A percentile compares a stretch with the other conserved stretches of the same genome.
These are phyloP conservation scores for Xanthorhoe spadicearia DNA, from an alignment of 2,888 invertebrate genomes.

Conservation along the genomic window DNA sequence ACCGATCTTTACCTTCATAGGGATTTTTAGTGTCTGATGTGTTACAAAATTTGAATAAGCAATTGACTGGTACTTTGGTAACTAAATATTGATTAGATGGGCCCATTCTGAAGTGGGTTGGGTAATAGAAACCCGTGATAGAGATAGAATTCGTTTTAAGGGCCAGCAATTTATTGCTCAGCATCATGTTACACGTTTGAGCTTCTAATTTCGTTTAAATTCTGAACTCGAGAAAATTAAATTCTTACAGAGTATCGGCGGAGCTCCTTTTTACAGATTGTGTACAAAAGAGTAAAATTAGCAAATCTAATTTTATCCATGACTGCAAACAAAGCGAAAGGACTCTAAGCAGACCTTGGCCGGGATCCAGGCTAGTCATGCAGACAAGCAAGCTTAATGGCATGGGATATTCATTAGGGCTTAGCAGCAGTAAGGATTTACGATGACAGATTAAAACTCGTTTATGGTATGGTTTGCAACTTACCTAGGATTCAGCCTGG, in stretches of 20 bases:
- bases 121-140: not conserved
- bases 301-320: slow-evolving; percentile 39
- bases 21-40: slow-evolving; percentile 40
- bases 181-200: not conserved
- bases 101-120: slow-evolving; percentile 3
- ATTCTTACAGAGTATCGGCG: not conserved
- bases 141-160: not conserved
- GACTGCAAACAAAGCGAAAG: slow-evolving; percentile 69
- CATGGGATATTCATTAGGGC: slow-evolving; percentile 38
- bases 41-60: slow-evolving; percentile 40
- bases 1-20: slow-evolving; percentile 31
- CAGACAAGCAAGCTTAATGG: slow-evolving; percentile 49
- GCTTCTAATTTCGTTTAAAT: not conserved
- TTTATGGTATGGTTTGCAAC: not conserved
- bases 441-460: slow-evolving; percentile 1
- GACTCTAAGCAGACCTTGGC: slow-evolving; percentile 70
- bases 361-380: slow-evolving; percentile 67
- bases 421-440: slow-evolving; percentile 33
- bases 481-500: not conserved
- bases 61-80: slow-evolving; percentile 26
- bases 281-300: slow-evolving; percentile 26
- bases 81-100: slow-evolving; percentile 13
- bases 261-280: slow-evolving; percentile 1
- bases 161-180: not conserved
- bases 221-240: not conserved